Conservation (phyloP, 2,113 vertebrate species). For the Mobula hypostoma region DNA sequence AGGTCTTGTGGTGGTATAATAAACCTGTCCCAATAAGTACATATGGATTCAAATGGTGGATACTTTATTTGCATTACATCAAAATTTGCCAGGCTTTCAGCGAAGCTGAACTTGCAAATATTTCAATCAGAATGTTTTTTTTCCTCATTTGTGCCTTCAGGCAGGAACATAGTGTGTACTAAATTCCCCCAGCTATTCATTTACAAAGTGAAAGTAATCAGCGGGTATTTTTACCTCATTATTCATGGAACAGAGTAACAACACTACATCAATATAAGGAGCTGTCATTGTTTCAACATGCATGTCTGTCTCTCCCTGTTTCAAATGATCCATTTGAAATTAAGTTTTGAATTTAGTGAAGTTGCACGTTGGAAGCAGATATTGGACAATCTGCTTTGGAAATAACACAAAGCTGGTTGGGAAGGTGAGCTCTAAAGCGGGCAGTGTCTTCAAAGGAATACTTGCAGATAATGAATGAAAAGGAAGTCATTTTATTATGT, state of each 20-base stretch:
- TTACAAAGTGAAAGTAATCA: not conserved
- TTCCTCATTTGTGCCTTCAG: not conserved
- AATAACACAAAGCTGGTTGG: not conserved
- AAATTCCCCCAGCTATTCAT: not conserved
- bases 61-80: not conserved
- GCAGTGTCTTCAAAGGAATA: too few species aligned
- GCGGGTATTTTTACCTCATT: not conserved
- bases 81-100: not conserved
- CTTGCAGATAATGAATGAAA: too few species aligned
- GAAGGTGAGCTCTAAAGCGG: too few species aligned
- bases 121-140: constrained; percentile 1
- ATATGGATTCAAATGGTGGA: not conserved
- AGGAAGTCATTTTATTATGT: too few species aligned
- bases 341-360: not conserved
- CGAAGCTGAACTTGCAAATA: constrained; percentile 3
- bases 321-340: not conserved
- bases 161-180: not conserved
- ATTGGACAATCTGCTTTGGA: not conserved
- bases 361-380: not conserved
- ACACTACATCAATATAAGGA: not conserved
- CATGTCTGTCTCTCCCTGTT: not conserved
- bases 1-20: not conserved
- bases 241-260: not conserved
- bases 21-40: not conserved
- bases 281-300: not conserved